Percentiles rank a stretch among this genome's conserved stretches.
phyloP scores from a whole-genome alignment of 2,888 invertebrate species.

The Acronicta alni region DNA sequence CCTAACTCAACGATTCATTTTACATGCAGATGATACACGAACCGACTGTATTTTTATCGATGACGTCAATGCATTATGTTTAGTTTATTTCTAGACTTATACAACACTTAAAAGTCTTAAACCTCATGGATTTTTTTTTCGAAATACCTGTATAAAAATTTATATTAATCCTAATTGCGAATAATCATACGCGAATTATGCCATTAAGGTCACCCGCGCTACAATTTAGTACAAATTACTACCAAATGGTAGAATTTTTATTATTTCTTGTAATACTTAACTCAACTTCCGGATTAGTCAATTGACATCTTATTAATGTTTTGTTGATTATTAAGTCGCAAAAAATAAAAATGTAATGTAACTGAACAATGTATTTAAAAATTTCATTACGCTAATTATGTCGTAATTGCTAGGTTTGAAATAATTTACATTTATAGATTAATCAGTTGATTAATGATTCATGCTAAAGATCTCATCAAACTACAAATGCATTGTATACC shows the following conservation, averaged over 20 bases:
- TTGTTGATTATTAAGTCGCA: not conserved
- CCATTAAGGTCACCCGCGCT: not conserved
- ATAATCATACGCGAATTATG: no score
- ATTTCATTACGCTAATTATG: accelerated
- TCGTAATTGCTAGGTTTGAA: not conserved
- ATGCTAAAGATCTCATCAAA: constrained; percentile 4
- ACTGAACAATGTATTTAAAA: no score
- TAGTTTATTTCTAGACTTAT: constrained; percentile 59
- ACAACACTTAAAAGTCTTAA: not conserved
- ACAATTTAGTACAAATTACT: not conserved
- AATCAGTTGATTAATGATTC: not conserved
- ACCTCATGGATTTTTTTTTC: not conserved
- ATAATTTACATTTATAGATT: not conserved
- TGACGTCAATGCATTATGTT: constrained; percentile 78
- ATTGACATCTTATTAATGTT: not conserved
- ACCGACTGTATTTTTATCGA: constrained; percentile 78
- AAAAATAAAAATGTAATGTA: not conserved
- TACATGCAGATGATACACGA: constrained; percentile 66
- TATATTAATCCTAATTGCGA: no score
- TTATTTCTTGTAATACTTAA: constrained; percentile 17
- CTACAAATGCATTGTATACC: not conserved
- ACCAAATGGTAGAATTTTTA: constrained; percentile 17
- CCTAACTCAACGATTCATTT: constrained; percentile 53
- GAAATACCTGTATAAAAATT: no score
- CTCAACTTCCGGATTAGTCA: constrained; percentile 12